A percentile compares a stretch with the other conserved stretches of the same genome.
phyloP scores from a whole-genome alignment of 1,140 invertebrate species.

The Laupala kohalensis region DNA sequence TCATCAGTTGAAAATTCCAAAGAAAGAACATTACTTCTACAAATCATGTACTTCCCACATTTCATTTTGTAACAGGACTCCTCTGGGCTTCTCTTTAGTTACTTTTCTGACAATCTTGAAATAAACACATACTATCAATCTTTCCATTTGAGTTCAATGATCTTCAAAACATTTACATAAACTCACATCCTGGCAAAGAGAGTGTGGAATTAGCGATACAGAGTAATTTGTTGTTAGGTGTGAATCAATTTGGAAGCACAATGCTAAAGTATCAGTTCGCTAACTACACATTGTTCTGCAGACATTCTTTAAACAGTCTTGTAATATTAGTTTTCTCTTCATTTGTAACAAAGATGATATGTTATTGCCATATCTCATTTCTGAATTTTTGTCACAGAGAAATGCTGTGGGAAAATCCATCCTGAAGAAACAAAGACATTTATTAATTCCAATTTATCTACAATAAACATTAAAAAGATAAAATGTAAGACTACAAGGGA shows the following conservation, averaged over 20 bases:
- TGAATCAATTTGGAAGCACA: background rate
- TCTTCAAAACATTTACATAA: background rate
- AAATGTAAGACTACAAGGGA: too few relatives aligned
- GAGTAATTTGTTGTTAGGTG: background rate
- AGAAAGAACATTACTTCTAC: background rate
- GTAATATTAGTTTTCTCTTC: background rate
- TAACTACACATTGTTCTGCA: too few relatives aligned
- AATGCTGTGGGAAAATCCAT: too few relatives aligned
- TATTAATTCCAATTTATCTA: too few relatives aligned
- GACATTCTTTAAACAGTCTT: background rate
- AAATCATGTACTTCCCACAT: background rate
- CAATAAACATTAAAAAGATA: too few relatives aligned
- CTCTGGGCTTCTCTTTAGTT: background rate
- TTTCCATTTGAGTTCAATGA: background rate
- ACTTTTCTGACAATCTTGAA: background rate
- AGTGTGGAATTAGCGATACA: background rate
- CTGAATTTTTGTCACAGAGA: too few relatives aligned
- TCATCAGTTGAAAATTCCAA: background rate
- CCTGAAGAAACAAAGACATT: too few relatives aligned
- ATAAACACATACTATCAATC: background rate
- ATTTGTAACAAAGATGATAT: background rate
- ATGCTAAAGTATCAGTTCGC: background rate
- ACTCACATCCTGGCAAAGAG: background rate
- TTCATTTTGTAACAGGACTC: background rate
- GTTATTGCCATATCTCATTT: background rate